Evolutionary conservation across 2,113 vertebrate species (phyloP).

Genomic region (Anseranas semipalmata): DNA sequence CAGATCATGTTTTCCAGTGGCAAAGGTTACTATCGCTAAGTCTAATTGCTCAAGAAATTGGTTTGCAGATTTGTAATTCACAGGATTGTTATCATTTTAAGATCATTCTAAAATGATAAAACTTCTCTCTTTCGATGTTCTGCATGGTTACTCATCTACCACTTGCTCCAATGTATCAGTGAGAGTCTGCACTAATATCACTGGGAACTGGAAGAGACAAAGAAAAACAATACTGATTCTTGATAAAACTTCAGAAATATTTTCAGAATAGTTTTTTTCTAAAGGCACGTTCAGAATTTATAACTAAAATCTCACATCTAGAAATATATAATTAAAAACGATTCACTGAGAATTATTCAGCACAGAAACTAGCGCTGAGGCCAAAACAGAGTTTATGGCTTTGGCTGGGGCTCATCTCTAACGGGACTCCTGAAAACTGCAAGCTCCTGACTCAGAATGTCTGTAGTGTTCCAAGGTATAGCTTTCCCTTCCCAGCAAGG

Average conservation of each 20-base stretch:
- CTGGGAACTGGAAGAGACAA: not conserved
- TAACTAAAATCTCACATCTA: not conserved
- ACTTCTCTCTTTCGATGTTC: not conserved
- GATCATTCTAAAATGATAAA: not conserved
- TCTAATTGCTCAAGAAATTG: not conserved
- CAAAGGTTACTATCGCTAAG: not conserved
- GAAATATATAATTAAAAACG: not conserved
- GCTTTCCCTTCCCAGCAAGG: not conserved
- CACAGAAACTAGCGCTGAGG: not conserved
- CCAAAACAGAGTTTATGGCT: not conserved
- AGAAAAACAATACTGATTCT: not conserved
- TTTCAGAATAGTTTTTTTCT: not conserved
- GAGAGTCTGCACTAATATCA: not conserved
- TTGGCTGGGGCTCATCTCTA: not conserved
- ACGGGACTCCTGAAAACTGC: not conserved
- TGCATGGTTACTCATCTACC: rapidly evolving
- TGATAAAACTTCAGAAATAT: not conserved
- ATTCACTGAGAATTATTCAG: not conserved
- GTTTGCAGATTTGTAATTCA: not conserved
- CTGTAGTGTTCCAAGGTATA: rapidly evolving
- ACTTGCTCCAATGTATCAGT: not conserved
- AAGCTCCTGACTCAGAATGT: not conserved
- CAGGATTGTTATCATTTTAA: not conserved
- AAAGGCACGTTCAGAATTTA: not conserved
- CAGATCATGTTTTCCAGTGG: not conserved